Evolutionary conservation across 2,113 vertebrate species (phyloP), one percentile per base, ranked within the genome.

Genomic region (Corvus hawaiiensis): DNA sequence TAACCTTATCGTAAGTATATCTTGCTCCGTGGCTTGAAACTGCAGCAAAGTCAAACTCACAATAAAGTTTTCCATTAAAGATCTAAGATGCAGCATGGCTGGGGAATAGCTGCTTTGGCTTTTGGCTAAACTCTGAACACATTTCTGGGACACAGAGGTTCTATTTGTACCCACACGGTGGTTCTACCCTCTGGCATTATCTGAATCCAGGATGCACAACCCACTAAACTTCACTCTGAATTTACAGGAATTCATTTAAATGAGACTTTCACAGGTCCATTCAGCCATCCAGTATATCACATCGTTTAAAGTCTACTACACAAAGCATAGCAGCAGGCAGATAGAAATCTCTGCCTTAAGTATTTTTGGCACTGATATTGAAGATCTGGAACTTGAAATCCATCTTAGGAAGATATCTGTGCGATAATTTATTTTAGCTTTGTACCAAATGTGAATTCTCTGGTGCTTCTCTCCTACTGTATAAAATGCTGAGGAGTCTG

Each of bases 81-180:
- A 61, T 27, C 10, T 28, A 54, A 73, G 27, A 37, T 10, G 10
- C 10, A 62, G 14, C 12, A 10, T 20, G n/a, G 26, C 20, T 44
- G 18, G 5, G 24, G 5, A 33, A 56, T 8, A 58, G 5, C 26
- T 75, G 20, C 2, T 58, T 54, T 79, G 26, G 19, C 8, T 86
- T 88, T 69, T 62, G 51, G 15, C 28, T 89, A 22, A 80, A 39
- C 27, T 33, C 58, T n/a, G 51, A 33, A 43, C 15, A 56, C 35
- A 13, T 33, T 64, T 89, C 16, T 23, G 35, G 32, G 24, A 64
- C 8, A 39, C 4, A 72, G 28, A 63, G 33, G 16, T 41, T 44
- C n/a, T n/a, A 13, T 51, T n/a, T 52, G 43, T 62, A n/a, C 21
- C 18, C 4, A 10, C 16, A n/a, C 0, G 0, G 48, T 23, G 33